These are phyloP conservation scores for Melanostoma scalare DNA, from an alignment of 2,888 invertebrate species.

Conservation along the genomic window DNA sequence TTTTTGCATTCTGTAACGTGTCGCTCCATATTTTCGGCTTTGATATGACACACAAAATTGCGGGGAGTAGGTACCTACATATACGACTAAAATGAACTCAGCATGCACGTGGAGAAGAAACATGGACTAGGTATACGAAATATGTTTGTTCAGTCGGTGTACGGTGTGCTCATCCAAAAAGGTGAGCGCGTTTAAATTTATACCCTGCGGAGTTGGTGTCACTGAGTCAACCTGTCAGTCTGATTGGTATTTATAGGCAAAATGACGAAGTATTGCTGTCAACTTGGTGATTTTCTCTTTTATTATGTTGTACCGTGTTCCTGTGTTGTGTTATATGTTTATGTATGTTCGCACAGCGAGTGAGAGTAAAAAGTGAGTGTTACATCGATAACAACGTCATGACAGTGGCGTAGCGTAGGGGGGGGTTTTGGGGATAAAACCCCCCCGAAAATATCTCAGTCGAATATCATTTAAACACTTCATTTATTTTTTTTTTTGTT, in stretches of 20 bases:
- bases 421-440: no score
- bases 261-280: conserved; percentile 67
- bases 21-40: conserved; percentile 46
- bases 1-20: conserved; percentile 52
- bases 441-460: no score
- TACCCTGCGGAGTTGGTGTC: conserved; percentile 55
- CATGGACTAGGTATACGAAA: no score
- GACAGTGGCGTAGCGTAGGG: no score
- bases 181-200: conserved; percentile 64
- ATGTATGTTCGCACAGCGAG: conserved; percentile 7
- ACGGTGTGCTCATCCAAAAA: conserved; percentile 38
- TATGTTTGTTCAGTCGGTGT: background rate
- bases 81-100: conserved; percentile 3
- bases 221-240: conserved; percentile 55
- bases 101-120: conserved; percentile 11
- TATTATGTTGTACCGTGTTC: conserved; percentile 5
- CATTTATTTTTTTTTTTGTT: no score
- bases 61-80: conserved; percentile 1
- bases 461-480: no score
- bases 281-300: conserved; percentile 60
- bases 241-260: conserved; percentile 72
- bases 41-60: conserved; percentile 32
- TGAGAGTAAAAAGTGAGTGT: conserved; percentile 6
- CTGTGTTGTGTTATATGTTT: conserved; percentile 1
- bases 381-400: conserved; percentile 3